Evolutionary conservation across 2,888 invertebrate species (phyloP), one percentile per base, ranked within the genome.

Genomic region (Marronus borbonicus): DNA sequence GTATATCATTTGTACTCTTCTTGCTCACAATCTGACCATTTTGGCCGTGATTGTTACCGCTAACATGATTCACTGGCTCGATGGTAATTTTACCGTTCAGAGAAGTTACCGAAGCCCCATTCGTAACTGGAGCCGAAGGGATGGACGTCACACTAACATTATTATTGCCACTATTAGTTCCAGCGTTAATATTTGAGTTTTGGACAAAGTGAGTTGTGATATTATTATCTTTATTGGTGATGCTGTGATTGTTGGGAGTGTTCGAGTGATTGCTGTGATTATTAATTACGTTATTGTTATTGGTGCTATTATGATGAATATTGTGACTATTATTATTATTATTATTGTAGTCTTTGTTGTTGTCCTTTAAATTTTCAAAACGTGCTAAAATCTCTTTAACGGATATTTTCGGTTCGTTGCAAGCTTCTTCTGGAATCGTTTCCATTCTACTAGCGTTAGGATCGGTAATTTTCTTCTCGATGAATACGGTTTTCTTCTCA

Each of bases 341-440:
- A 55, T 80, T 69, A 49, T 80, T 79, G 24, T 79, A 77, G 28
- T 76, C 66, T 24, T 80, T 80, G 44, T 82, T 82, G 52, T 81
- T 81, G 39, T 85, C 88, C 64, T 87, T 86, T 65, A 89, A 84
- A 83, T 89, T 88, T 88, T 95, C 96, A 88, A 96, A 96, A 81
- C 95, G 91, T 76, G 95, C 95, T 83, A 95, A 90, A 83, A 96
- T 95, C 86, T 95, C 95, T 86, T 94, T 93, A 81, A 95, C 95
- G 81, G 95, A 95, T 84, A 95, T 92, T 89, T 96, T 95, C n/a
- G 93, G 93, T 86, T 95, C 95, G n/a, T 82, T 81, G 31, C 24
- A 39, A 50, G 92, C 92, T 85, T 95, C 95, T 87, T 95, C 95
- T 78, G 94, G 92, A 81, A 95, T 95, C 70, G 95, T 95, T 88